Evolutionary conservation across 2,113 vertebrate species (phyloP).

Genomic region (Balaeniceps rex): DNA sequence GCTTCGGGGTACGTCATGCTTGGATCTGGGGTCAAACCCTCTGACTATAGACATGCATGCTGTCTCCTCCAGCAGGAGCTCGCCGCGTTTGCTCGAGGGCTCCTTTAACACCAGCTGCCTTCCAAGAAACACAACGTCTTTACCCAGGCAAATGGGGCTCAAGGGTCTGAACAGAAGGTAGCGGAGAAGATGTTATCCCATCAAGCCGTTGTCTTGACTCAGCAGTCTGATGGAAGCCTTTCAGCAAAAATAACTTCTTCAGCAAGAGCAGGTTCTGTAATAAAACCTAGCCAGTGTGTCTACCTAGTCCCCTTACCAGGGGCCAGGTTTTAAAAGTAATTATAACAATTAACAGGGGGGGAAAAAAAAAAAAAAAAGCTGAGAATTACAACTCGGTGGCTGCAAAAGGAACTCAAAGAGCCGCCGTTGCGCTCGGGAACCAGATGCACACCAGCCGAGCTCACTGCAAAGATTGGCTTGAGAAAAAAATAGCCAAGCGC

Average conservation of each 20-base stretch:
- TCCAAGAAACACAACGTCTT: constrained; percentile 12
- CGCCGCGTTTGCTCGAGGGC: background rate
- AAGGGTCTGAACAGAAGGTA: constrained; percentile 60
- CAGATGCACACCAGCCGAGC: background rate
- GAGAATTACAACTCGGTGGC: background rate
- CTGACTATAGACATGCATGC: accelerated
- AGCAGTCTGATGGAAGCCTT: constrained; percentile 19
- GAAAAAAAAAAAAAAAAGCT: background rate
- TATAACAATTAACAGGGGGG: background rate
- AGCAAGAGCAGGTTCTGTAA: constrained; percentile 6
- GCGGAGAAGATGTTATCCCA: constrained; percentile 15
- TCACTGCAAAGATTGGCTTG: background rate
- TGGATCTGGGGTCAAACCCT: background rate
- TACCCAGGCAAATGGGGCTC: constrained; percentile 43
- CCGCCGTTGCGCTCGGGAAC: background rate
- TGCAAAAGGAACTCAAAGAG: background rate
- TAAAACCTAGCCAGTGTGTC: constrained; percentile 25
- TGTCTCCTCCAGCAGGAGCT: background rate
- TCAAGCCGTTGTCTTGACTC: constrained; percentile 38
- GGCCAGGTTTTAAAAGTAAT: constrained; percentile 9
- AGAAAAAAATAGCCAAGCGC: background rate
- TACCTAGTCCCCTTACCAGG: background rate
- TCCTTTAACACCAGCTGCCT: constrained; percentile 25
- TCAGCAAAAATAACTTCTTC: constrained; percentile 13
- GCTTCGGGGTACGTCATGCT: background rate